A percentile compares a stretch with the other conserved stretches of the same genome.
phyloP scores from a whole-genome alignment of 2,797 vertebrate genomes.

The Leuciscus waleckii region DNA sequence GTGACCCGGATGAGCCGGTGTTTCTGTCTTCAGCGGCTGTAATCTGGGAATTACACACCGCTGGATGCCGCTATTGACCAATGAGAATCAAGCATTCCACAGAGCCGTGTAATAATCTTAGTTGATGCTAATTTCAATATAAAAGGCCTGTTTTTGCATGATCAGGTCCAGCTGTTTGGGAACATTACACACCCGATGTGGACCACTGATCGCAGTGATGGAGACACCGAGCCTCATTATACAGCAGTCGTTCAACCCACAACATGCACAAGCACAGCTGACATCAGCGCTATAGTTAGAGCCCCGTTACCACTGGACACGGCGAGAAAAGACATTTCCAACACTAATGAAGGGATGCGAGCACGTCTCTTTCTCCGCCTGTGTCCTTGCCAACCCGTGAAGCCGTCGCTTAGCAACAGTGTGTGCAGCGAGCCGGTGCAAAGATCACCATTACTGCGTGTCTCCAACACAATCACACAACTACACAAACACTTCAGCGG shows the following conservation, averaged over 20 bases:
- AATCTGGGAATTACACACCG: too few relatives aligned
- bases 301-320: slow-evolving; percentile 20
- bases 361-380: slow-evolving; percentile 50
- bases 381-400: slow-evolving; percentile 69
- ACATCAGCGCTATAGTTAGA: slow-evolving; percentile 38
- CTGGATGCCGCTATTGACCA: too few relatives aligned
- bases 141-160: background rate
- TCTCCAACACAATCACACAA: slow-evolving; percentile 33
- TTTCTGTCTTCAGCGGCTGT: too few relatives aligned
- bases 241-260: background rate
- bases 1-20: too few relatives aligned
- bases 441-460: slow-evolving; percentile 57
- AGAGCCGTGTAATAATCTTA: too few relatives aligned
- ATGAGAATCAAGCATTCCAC: too few relatives aligned
- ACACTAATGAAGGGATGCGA: slow-evolving; percentile 35
- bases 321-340: slow-evolving; percentile 27
- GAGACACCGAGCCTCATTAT: background rate
- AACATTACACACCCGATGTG: background rate
- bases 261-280: slow-evolving; percentile 7
- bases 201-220: background rate
- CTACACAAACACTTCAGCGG: background rate
- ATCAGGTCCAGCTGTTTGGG: background rate
- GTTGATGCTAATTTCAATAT: too few relatives aligned
- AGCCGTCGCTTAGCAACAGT: slow-evolving; percentile 80
- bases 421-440: slow-evolving; percentile 70